phyloP scores from a whole-genome alignment of 2,888 invertebrate genomes.

The Parthenolecanium corni region DNA sequence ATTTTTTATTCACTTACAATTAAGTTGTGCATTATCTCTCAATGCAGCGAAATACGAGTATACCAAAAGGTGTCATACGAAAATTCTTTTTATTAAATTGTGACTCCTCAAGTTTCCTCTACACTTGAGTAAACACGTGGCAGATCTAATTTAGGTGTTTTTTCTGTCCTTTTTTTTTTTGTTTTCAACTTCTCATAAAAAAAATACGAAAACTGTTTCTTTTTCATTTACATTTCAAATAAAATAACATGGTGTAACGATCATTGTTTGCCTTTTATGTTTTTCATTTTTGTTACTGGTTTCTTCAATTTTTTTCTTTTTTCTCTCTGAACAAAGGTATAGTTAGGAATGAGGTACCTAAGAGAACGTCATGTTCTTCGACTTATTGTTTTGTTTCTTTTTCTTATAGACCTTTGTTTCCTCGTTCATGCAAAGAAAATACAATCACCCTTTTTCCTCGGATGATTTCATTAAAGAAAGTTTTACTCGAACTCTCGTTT shows the following conservation, averaged over 20 bases:
- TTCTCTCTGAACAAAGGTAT: constrained; percentile 5
- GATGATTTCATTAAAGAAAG: constrained; percentile 27
- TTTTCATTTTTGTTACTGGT: not conserved
- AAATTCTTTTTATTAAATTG: too few relatives aligned
- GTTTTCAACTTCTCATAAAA: not conserved
- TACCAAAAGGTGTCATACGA: too few relatives aligned
- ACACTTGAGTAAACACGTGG: too few relatives aligned
- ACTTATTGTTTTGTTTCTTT: constrained; percentile 7
- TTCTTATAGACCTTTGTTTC: constrained; percentile 14
- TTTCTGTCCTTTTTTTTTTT: too few relatives aligned
- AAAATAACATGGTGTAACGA: not conserved
- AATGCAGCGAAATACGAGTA: too few relatives aligned
- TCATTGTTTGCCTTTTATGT: not conserved
- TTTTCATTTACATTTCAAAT: not conserved
- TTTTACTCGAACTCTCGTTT: not conserved
- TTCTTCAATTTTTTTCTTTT: not conserved
- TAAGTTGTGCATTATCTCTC: too few relatives aligned
- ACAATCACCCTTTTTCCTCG: constrained; percentile 25
- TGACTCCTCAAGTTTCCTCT: too few relatives aligned
- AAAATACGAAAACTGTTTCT: not conserved
- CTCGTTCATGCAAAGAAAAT: constrained; percentile 10
- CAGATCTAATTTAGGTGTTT: too few relatives aligned
- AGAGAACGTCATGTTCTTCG: too few relatives aligned
- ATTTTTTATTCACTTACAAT: too few relatives aligned
- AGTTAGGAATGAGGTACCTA: not conserved